Evolutionary conservation across 2,888 invertebrate species (phyloP), one percentile per base, ranked within the genome.

Genomic region (Notodonta dromedarius): DNA sequence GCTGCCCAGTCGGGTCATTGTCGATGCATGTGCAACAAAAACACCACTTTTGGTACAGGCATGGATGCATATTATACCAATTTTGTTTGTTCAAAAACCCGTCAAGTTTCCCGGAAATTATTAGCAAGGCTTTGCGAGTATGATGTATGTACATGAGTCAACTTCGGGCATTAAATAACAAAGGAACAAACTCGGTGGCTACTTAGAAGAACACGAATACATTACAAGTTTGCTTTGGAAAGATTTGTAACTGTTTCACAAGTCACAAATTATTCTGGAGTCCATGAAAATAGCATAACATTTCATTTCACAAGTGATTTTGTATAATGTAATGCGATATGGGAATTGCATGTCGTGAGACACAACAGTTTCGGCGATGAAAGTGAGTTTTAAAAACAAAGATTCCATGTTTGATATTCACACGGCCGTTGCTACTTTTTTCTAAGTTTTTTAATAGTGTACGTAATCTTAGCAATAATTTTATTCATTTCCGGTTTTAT

Each of bases 1-100:
- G 82, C 66, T 79, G 76, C 76, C 77, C 79, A 82, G 83, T 75
- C 80, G 82, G 88, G 88, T 88, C 89, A 88, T 80, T 83, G 82
- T 70, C 84, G 80, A 79, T 74, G 71, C 77, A 80, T 73, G 70
- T 76, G 74, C 69, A 67, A 73, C 56, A 58, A 61, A 64, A 71
- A 73, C 60, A 68, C 60, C 54, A 63, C 60, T 63, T 70, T 74
- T 69, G 62, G 62, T 67, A 64, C 58, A 69, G 59, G 58, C 24
- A 57, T 9, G 40, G 56, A 62, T 70, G 71, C 70, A 70, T n/a
- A 68, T 72, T 68, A 69, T 67, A 66, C 58, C 55, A 64, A 65
- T 69, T 70, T 73, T 69, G 68, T 74, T 71, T 67, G 62, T 50
- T 61, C 55, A 66, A 64, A 61, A 55, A 65, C 59, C 60, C 63